phyloP scores from a whole-genome alignment of 2,113 vertebrate species.

The Zootoca vivipara region DNA sequence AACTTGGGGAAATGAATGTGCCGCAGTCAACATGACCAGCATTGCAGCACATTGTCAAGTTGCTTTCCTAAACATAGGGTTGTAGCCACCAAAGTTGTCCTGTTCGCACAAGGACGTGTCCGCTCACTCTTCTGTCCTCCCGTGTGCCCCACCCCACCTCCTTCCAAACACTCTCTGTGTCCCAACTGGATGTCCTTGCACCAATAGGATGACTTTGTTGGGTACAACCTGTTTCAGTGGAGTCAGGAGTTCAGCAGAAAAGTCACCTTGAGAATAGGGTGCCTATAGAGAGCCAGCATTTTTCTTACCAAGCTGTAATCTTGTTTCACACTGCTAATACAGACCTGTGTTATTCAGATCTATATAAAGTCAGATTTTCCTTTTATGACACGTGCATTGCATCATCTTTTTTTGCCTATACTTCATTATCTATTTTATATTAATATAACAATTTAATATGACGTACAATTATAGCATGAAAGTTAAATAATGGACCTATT shows the following conservation, averaged over 20 bases:
- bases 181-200: no score
- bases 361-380: background rate
- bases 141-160: no score
- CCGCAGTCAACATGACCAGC: constrained; percentile 39
- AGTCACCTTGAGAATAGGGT: background rate
- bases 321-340: background rate
- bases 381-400: background rate
- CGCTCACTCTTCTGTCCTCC: no score
- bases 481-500: background rate
- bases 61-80: background rate
- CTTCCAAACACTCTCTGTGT: no score
- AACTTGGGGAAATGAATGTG: constrained; percentile 5
- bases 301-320: background rate
- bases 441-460: background rate
- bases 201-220: no score
- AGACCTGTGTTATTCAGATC: background rate
- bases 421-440: background rate
- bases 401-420: background rate
- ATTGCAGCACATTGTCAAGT: background rate
- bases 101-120: no score
- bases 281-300: background rate
- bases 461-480: background rate
- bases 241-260: background rate
- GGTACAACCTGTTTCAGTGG: no score
- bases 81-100: no score